A percentile compares a stretch with the other conserved stretches of the same genome.
Conservation (phyloP, 2,797 vertebrate genomes). For the Helicolenus hilgendorfi region DNA sequence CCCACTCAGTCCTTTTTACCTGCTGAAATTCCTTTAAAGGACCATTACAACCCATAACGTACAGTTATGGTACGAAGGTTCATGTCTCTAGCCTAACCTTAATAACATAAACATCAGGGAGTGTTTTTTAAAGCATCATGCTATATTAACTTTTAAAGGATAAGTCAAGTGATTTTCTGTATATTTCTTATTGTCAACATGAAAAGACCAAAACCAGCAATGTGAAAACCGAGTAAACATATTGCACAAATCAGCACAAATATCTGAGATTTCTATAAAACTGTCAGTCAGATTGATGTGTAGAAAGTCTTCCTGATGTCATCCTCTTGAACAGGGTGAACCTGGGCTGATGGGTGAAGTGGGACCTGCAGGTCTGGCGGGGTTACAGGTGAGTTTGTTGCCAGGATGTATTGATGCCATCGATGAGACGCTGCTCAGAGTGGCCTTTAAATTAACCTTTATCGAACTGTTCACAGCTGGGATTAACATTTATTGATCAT, state of each 20-base stretch:
- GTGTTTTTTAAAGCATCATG: neutral
- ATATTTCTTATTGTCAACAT: neutral
- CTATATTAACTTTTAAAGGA: neutral
- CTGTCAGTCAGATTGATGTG: neutral
- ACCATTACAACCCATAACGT: too few relatives aligned
- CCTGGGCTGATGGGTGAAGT: slow-evolving; percentile 84
- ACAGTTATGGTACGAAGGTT: too few relatives aligned
- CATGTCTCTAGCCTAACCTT: too few relatives aligned
- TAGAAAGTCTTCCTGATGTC: neutral
- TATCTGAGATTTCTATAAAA: neutral
- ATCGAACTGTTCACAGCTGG: neutral
- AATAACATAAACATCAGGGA: neutral
- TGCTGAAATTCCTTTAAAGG: too few relatives aligned
- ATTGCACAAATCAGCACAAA: neutral
- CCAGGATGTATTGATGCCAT: neutral
- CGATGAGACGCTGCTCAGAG: neutral
- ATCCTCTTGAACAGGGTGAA: slow-evolving; percentile 80
- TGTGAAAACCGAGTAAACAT: neutral
- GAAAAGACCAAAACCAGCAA: neutral
- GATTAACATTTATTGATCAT: slow-evolving; percentile 1
- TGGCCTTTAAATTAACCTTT: neutral
- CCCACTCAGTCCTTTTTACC: too few relatives aligned
- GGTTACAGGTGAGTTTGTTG: slow-evolving; percentile 78
- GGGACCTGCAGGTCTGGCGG: slow-evolving; percentile 82
- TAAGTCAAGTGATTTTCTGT: neutral